Percentiles rank a stretch among this genome's conserved stretches.
These are phyloP conservation scores for Trichomycterus rosablanca DNA, from an alignment of 2,113 vertebrate species.

Conservation along the genomic window DNA sequence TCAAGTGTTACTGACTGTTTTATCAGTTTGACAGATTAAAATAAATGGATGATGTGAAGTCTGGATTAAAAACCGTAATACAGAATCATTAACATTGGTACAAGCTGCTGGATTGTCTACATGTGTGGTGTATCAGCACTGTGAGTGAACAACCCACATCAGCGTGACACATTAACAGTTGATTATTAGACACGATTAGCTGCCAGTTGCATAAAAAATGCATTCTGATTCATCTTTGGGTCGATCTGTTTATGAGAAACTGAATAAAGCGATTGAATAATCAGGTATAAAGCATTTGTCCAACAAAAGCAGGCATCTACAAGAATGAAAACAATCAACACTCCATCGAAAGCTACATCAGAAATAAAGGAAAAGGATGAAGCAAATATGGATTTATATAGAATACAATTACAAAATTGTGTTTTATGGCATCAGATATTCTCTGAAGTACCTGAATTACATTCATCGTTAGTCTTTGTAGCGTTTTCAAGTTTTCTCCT, in stretches of 20 bases:
- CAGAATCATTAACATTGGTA: conserved; percentile 28
- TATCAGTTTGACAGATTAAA: too few species aligned
- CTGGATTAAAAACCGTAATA: conserved; percentile 1
- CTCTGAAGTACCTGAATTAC: conserved; percentile 86
- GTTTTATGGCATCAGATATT: conserved; percentile 78
- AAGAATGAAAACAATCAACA: conserved; percentile 71
- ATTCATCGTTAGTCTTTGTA: conserved; percentile 90
- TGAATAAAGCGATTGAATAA: not conserved
- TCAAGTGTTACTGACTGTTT: too few species aligned
- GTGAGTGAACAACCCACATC: conserved; percentile 31
- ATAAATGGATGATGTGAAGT: too few species aligned
- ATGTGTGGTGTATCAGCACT: conserved; percentile 44
- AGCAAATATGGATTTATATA: conserved; percentile 67
- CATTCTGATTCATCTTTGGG: conserved; percentile 31
- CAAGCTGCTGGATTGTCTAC: conserved; percentile 57
- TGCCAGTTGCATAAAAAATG: conserved; percentile 43
- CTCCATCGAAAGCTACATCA: conserved; percentile 73
- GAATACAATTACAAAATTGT: conserved; percentile 73
- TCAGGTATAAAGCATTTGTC: conserved; percentile 63
- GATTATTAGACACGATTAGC: conserved; percentile 50
- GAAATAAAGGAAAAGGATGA: conserved; percentile 63
- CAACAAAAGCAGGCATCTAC: conserved; percentile 73
- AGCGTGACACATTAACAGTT: conserved; percentile 14
- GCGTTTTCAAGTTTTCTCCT: conserved; percentile 84
- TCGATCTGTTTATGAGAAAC: not conserved